phyloP scores from a whole-genome alignment of 53 echinoderm and acorn worm genomes.

The Astropecten irregularis region DNA sequence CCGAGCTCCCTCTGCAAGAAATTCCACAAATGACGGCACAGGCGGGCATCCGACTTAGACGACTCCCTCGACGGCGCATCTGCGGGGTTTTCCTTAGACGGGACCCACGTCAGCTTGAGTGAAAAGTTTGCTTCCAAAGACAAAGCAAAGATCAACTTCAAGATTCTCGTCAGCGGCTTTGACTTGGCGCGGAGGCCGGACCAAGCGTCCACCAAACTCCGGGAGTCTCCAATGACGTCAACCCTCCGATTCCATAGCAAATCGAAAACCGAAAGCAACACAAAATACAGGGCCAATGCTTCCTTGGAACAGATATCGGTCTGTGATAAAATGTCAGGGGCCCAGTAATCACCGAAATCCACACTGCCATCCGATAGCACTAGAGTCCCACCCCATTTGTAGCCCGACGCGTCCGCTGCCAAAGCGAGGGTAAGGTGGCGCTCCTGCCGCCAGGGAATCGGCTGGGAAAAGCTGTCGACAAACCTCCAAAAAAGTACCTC shows the following conservation, averaged over 20 bases:
- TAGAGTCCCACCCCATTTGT: slow-evolving; percentile 14
- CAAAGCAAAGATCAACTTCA: slow-evolving; percentile 3
- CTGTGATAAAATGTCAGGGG: background rate
- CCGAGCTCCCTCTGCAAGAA: background rate
- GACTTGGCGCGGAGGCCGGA: slow-evolving; percentile 2
- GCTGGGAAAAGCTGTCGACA: background rate
- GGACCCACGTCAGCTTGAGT: slow-evolving; percentile 3
- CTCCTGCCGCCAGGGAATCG: slow-evolving; percentile 1
- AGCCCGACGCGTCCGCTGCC: background rate
- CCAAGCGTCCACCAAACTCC: slow-evolving; percentile 7
- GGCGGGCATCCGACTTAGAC: background rate
- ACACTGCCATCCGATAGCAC: background rate
- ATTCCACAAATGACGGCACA: background rate
- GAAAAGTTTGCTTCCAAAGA: slow-evolving; percentile 15
- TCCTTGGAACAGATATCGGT: slow-evolving; percentile 2
- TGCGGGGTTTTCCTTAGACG: slow-evolving; percentile 1
- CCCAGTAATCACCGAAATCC: slow-evolving; percentile 4
- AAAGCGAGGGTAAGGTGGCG: background rate
- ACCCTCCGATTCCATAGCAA: slow-evolving; percentile 19
- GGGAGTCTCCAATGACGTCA: slow-evolving; percentile 5
- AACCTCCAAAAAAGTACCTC: slow-evolving; percentile 21
- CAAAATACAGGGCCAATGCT: slow-evolving; percentile 6
- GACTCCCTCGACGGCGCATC: slow-evolving; percentile 10
- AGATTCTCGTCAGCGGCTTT: background rate
- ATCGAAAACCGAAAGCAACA: slow-evolving; percentile 9